Evolutionary conservation across 2,797 vertebrate species (phyloP), one percentile per base, ranked within the genome.

Genomic region (Enteromius anoplus): DNA sequence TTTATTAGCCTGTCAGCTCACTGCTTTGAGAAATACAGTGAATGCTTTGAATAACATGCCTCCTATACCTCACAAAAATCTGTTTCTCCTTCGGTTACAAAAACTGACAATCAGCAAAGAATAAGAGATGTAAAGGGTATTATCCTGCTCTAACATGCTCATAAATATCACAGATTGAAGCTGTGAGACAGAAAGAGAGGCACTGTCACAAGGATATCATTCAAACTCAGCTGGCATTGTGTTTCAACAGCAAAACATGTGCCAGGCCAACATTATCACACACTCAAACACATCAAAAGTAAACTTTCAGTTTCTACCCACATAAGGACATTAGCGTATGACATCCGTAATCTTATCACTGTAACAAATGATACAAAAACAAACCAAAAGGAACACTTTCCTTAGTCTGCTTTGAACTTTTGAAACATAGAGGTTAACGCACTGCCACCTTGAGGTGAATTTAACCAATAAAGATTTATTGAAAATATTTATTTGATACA

Each of bases 1-100:
- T 94, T 92, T 94, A 94, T 93, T 92, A 90, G 91, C 92, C 93
- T 94, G 93, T 93, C 93, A 93, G 91, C 85, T 91, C 93, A 92
- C 80, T 84, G 86, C 89, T 92, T 92, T 93, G 91, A 91, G 11
- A 37, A 75, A 55, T 55, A 5, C 21, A 6, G 89, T 90, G 7
- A 94, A 94, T 93, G 91, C 92, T 87, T 88, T 89, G 90, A 93
- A 64, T 17, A 15, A 91, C 34, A 55, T 78, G 76, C 89, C 88
- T 89, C 87, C 89, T 90, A 90, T 91, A 37, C 55, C 34, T 14
- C 72, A 83, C 23, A 19, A 10, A 23, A 26, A 9, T 51, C 47
- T 66, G 32, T 42, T 58, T 34, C 32, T 40, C 23, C 32, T 89
- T 89, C 81, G 85, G 87, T 84, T 86, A 83, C 91, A 92, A 89